Base-by-base conservation (phyloP, 2,113 vertebrate genomes). In the Osmerus eperlanus region DNA sequence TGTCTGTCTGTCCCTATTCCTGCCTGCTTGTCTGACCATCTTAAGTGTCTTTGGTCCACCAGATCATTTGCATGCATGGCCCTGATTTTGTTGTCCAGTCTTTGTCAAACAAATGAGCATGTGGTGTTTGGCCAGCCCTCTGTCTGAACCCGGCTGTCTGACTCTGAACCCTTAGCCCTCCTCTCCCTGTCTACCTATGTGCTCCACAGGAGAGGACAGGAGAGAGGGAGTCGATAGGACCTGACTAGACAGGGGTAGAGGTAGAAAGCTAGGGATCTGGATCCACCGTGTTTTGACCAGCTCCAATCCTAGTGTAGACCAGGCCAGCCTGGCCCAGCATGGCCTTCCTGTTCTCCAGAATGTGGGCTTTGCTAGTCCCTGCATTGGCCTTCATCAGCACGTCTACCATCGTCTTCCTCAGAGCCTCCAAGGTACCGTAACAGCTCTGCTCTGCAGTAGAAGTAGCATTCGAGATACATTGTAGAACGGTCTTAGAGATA, bases 21-120 rank as follows among this genome's bases (percentile, higher is more conserved):
- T 32, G 14, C 16, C 28, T 29, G 28, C 9, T 1, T 8, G 28
- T 32, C 16, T 29, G 18, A 12, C 6, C n/a, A 16, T 64, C 62
- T 62, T 71, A 32, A 70, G 61, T 15, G 65, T 67, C 65, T 32
- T 18, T 18, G 28, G 29, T 61, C 18, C 51, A 67, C 62, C 29
- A 60, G 21, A 7, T 16, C 63, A 84, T 84, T 84, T 84, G 79
- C 82, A 84, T 84, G 79, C 82, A 84, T 84, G 73, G 51, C 52
- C 3, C 61, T 73, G 77, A 65, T 79, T 77, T 63, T 65, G 72
- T n/a, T 60, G 74, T 75, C 55, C 54, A 68, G 71, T 68, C 68
- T 70, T 75, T 79, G 74, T 72, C 36, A 84, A 84, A 77, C 79
- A 84, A 84, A 84, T 84, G 68, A 78, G 74, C 36, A 76, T 75